These are phyloP conservation scores for Epirrhoe alternata DNA, from an alignment of 2,888 invertebrate species.

Conservation along the genomic window DNA sequence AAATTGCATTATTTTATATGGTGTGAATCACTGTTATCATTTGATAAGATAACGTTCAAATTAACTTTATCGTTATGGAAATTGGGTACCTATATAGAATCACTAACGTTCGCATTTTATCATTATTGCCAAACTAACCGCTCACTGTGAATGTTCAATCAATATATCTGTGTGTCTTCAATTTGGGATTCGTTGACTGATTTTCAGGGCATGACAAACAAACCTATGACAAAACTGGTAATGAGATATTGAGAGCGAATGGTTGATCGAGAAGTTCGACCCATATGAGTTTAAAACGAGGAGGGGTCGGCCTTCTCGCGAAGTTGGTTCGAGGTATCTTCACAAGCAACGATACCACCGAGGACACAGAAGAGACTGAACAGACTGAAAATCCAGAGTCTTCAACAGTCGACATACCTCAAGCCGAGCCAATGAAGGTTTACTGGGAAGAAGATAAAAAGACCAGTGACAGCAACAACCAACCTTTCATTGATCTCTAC, in stretches of 20 bases:
- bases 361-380: slow-evolving; percentile 56
- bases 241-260: slow-evolving; percentile 72
- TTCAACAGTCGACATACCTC: slow-evolving; percentile 47
- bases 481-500: slow-evolving; percentile 73
- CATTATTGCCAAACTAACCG: slow-evolving; percentile 61
- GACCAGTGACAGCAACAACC: slow-evolving; percentile 63
- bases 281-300: slow-evolving; percentile 79
- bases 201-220: slow-evolving; percentile 83
- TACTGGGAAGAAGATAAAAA: slow-evolving; percentile 80
- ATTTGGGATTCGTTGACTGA: slow-evolving; percentile 82
- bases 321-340: slow-evolving; percentile 64
- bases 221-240: slow-evolving; percentile 69
- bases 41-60: slow-evolving; percentile 69
- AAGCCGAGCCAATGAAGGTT: slow-evolving; percentile 73
- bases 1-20: slow-evolving; percentile 62
- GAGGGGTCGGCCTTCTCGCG: slow-evolving; percentile 78
- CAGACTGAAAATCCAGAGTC: slow-evolving; percentile 47
- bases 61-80: slow-evolving; percentile 59
- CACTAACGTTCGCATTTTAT: slow-evolving; percentile 61
- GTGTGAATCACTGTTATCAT: slow-evolving; percentile 65
- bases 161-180: slow-evolving; percentile 84
- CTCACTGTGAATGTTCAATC: slow-evolving; percentile 67
- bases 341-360: slow-evolving; percentile 60
- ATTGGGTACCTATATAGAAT: slow-evolving; percentile 57
- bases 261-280: slow-evolving; percentile 63